phyloP scores from a whole-genome alignment of 2,113 vertebrate genomes.

The Aix galericulata region DNA sequence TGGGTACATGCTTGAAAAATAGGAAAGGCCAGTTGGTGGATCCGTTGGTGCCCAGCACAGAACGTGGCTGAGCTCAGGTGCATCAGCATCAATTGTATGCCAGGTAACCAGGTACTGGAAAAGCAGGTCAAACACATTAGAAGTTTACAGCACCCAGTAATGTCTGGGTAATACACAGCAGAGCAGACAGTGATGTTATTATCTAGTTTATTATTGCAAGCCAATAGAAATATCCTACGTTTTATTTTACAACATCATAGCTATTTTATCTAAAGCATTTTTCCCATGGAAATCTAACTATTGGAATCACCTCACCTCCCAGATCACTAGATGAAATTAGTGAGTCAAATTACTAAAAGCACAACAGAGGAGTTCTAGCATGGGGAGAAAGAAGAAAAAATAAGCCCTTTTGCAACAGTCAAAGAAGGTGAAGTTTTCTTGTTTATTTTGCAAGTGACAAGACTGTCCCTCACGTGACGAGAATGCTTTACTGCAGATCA shows the following conservation, averaged over 20 bases:
- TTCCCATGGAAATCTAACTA: neutral
- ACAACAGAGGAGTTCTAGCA: neutral
- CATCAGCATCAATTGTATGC: slow-evolving; percentile 97
- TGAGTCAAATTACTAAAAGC: neutral
- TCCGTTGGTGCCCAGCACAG: slow-evolving; percentile 94
- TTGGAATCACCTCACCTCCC: neutral
- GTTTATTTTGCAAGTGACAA: neutral
- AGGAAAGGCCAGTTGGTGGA: slow-evolving; percentile 95
- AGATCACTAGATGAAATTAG: neutral
- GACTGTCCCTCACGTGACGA: neutral
- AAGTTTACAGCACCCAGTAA: neutral
- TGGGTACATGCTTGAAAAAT: slow-evolving; percentile 97
- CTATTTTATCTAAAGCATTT: neutral
- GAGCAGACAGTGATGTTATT: neutral
- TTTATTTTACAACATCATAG: neutral
- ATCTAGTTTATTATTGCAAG: neutral
- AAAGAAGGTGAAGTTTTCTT: neutral
- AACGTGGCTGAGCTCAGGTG: slow-evolving; percentile 94
- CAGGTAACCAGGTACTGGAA: slow-evolving; percentile 93
- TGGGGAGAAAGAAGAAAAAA: neutral
- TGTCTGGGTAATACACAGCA: neutral
- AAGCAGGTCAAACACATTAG: neutral
- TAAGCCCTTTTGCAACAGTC: neutral
- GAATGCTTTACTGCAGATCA: neutral
- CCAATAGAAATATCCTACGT: neutral